A percentile compares a stretch with the other conserved stretches of the same genome.
phyloP scores from a whole-genome alignment of 1,140 invertebrate species.

The Drosophila mayri region DNA sequence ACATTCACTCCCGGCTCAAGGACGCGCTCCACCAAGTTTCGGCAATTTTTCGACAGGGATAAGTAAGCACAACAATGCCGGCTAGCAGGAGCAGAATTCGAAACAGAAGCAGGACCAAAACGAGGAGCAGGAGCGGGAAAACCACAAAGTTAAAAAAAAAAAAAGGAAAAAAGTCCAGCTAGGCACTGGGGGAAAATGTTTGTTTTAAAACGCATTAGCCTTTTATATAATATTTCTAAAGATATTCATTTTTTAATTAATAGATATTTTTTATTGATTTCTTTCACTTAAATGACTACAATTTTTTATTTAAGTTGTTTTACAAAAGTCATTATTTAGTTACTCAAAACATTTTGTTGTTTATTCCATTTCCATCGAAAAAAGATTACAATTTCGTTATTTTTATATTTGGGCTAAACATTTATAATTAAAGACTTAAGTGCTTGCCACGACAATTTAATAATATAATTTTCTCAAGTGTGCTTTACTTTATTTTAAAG shows the following conservation, averaged over 20 bases:
- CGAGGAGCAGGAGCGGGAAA: conserved; percentile 34
- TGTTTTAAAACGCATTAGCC: neutral
- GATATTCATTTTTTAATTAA: neutral
- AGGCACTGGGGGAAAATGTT: conserved; percentile 3
- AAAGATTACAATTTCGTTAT: too few relatives aligned
- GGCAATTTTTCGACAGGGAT: conserved; percentile 77
- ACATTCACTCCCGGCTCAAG: conserved; percentile 24
- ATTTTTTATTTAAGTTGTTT: too few relatives aligned
- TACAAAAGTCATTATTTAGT: too few relatives aligned
- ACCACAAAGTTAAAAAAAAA: conserved; percentile 59
- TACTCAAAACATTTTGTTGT: too few relatives aligned
- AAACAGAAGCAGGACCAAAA: conserved; percentile 17
- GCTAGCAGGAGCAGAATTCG: conserved; percentile 19
- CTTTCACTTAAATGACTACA: too few relatives aligned
- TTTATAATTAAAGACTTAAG: too few relatives aligned
- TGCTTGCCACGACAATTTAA: neutral
- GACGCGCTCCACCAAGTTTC: conserved; percentile 66
- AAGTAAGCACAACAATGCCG: conserved; percentile 77
- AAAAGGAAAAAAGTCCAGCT: conserved; percentile 26
- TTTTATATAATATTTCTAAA: neutral
- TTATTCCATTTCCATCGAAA: too few relatives aligned
- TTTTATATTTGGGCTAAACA: too few relatives aligned
- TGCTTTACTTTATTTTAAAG: conserved; percentile 34
- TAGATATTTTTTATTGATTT: neutral
- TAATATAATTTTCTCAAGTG: conserved; percentile 5